phyloP scores from a whole-genome alignment of 2,888 invertebrate genomes.

The Apomyelois bistriatella region DNA sequence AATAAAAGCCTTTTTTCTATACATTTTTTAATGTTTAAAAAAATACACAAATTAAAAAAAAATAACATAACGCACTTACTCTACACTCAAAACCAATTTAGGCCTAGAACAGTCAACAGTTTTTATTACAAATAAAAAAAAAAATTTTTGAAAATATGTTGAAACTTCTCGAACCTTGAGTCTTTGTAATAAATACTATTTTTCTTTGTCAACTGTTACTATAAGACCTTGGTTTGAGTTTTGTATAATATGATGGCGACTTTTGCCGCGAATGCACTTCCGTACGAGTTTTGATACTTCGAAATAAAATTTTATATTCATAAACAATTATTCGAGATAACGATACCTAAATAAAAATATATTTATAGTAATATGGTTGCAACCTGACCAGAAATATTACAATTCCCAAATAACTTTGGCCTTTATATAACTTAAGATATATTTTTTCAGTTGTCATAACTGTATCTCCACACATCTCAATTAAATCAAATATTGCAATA shows the following conservation, averaged over 20 bases:
- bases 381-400: conserved; percentile 6
- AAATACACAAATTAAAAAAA: conserved; percentile 40
- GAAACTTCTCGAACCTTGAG: not conserved
- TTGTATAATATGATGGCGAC: not conserved
- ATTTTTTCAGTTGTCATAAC: no score
- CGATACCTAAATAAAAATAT: conserved; percentile 18
- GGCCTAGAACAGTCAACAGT: not conserved
- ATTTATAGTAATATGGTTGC: not conserved
- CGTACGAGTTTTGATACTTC: conserved; percentile 48
- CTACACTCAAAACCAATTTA: conserved; percentile 12
- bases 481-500: no score
- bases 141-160: not conserved
- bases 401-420: not conserved
- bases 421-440: no score
- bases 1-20: conserved; percentile 44
- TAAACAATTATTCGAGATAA: conserved; percentile 21
- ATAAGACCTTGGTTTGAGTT: not conserved
- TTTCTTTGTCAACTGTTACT: not conserved
- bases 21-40: conserved; percentile 61
- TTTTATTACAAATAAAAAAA: not conserved
- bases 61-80: conserved; percentile 21
- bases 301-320: conserved; percentile 17
- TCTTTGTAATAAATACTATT: not conserved
- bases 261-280: conserved; percentile 60
- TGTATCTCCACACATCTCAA: no score